Evolutionary conservation across 2,888 invertebrate genomes (phyloP), one percentile per base, ranked within the genome.

Genomic region (Drosophila meridiana): DNA sequence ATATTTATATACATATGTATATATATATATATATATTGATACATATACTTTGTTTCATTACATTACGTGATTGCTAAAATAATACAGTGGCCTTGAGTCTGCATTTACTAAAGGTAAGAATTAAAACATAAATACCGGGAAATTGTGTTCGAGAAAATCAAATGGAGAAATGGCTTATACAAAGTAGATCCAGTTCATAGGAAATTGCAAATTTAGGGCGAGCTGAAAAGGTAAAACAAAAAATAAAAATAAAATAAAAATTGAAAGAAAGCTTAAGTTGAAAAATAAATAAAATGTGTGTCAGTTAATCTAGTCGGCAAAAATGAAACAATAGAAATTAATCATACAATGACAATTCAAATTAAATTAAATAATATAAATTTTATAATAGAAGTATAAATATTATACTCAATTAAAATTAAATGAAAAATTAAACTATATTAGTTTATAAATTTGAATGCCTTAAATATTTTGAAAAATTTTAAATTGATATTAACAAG

Each of bases 21-120:
- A 40, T 14, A 40, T 40, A 40, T 14, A 38, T 53, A 48, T 65
- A 72, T 65, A 28, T 28, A 13, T 53, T 6, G 6, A 53, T 53
- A 36, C 3, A 53, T 36, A 53, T 38, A 55, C 8, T 14, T 53
- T 36, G 14, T 38, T 56, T 42, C 56, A 56, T 56, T 56, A 40
- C 53, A 71, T 81, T 67, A 69, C 74, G 65, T 58, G 69, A 81
- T 70, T 43, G n/a, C 30, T 42, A 48, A 32, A 63, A 45, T 45
- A 3, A 56, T 34, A 78, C 76, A 69, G 78, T 76, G 76, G 61
- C 20, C n/a, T 28, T 7, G 30, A 48, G 45, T 20, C 0, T 14
- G 26, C 5, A 40, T 32, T 61, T 26, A 47, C 13, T n/a, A 38
- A 60, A 60, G 36, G 2, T 1, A 20, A 32, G 20, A 48, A 14